Evolutionary conservation across 2,888 invertebrate genomes (phyloP), one percentile per base, ranked within the genome.

Genomic region (Harpagoxenus sublaevis): DNA sequence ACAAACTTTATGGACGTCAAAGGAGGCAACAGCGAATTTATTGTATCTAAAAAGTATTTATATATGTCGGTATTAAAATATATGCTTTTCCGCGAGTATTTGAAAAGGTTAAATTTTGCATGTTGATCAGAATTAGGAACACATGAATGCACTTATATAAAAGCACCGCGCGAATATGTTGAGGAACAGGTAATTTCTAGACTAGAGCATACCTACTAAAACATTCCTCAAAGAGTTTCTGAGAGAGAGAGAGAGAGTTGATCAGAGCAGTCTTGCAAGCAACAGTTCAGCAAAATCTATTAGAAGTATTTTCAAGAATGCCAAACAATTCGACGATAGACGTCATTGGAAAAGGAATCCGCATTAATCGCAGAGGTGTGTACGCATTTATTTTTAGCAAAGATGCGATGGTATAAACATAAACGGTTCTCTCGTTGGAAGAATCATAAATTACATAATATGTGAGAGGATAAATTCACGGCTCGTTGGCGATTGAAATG

Each of bases 401-500:
- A 48, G 5, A 39, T 8, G 0, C 12, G n/a, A 12, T 28, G 15
- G 35, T 35, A 35, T 35, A 35, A 35, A 45, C 60, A 12, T 31
- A 31, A 48, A 63, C 9, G 5, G 5, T 57, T 48, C 39, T 57
- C 28, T 48, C n/a, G 31, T 28, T 10, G 18, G 18, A 55, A 5
- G 10, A 31, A 35, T 55, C 74, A 48, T 55, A 68, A 55, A 79
- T 79, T 60, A 71, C 10, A 23, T 15, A 71, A 79, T 68, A 73
- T 18, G 4, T 60, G 39, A 35, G 45, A 79, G 18, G 28, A 48
- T 57, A 79, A 79, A 71, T 71, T 60, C 23, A 62, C 35, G 48
- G n/a, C 12, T 81, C 15, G 73, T 71, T 60, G 48, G 3, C 39
- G 39, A 79, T 73, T 79, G 23, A 51, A 79, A 79, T 48, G 39